Conservation (phyloP, 2,888 invertebrate genomes). For the Catocala fraxini region DNA sequence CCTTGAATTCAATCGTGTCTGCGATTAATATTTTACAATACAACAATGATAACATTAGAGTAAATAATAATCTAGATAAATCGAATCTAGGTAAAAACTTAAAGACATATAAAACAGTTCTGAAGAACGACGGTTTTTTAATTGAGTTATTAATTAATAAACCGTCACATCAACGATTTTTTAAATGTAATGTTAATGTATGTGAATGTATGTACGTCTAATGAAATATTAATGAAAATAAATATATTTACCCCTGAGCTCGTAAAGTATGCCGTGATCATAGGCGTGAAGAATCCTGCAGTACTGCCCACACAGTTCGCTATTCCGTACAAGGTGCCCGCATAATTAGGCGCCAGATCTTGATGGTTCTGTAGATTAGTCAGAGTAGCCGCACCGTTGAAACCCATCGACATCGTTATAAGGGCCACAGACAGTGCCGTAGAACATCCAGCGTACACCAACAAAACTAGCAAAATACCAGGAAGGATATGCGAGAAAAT, state of each 20-base stretch:
- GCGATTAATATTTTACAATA: too few species aligned
- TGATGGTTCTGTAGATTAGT: slow-evolving; percentile 90
- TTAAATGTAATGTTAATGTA: too few species aligned
- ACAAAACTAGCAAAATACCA: slow-evolving; percentile 80
- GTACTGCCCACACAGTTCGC: slow-evolving; percentile 92
- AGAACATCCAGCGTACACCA: slow-evolving; percentile 89
- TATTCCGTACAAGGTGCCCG: slow-evolving; percentile 93
- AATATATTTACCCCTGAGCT: slow-evolving; percentile 79
- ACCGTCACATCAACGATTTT: too few species aligned
- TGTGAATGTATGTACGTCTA: too few species aligned
- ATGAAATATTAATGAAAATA: not conserved
- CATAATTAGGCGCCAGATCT: slow-evolving; percentile 93
- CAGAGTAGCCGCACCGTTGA: slow-evolving; percentile 89
- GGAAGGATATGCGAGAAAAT: slow-evolving; percentile 88
- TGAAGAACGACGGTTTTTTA: too few species aligned
- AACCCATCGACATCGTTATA: slow-evolving; percentile 90
- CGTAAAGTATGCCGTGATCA: slow-evolving; percentile 90
- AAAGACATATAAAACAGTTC: too few species aligned
- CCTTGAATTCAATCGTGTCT: too few species aligned
- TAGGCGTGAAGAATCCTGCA: slow-evolving; percentile 91
- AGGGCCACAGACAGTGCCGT: slow-evolving; percentile 88
- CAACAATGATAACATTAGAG: too few species aligned
- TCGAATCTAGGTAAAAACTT: too few species aligned
- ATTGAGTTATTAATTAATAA: too few species aligned
- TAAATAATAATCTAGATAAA: too few species aligned